Evolutionary conservation across 2,113 vertebrate species (phyloP).

Genomic region (Stomatorhinus ivindoensis): DNA sequence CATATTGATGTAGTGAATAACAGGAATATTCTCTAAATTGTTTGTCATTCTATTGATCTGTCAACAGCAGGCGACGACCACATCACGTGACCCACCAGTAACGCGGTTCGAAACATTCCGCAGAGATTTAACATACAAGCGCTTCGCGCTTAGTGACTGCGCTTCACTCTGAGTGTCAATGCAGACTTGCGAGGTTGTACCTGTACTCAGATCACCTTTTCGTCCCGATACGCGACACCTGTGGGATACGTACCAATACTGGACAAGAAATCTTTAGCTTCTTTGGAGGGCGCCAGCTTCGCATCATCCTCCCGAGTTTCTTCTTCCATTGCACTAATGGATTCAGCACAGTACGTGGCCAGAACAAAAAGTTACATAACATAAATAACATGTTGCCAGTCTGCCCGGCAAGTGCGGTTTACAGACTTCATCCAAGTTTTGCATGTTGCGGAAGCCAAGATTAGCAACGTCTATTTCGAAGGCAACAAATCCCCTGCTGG

Average conservation of each 20-base stretch:
- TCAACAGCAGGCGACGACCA: slow-evolving; percentile 23
- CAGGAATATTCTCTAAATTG: not conserved
- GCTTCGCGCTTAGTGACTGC: not conserved
- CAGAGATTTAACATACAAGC: not conserved
- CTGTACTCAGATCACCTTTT: not conserved
- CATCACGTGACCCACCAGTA: not conserved
- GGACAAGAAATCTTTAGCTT: slow-evolving; percentile 54
- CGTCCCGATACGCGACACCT: not conserved
- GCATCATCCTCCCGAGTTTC: not conserved
- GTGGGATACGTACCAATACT: slow-evolving; percentile 52
- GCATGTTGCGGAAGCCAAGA: not conserved
- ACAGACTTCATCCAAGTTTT: not conserved
- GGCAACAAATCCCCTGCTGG: not conserved
- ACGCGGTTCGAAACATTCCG: not conserved
- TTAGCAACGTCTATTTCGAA: not conserved
- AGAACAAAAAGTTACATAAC: not conserved
- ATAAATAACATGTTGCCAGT: not conserved
- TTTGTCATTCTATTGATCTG: not conserved
- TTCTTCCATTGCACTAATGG: not conserved
- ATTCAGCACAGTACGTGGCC: not conserved
- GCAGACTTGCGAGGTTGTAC: not conserved
- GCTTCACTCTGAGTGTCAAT: not conserved
- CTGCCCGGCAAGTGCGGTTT: not conserved
- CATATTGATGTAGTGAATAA: not conserved
- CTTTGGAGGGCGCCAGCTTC: slow-evolving; percentile 38